A percentile compares a stretch with the other conserved stretches of the same genome.
phyloP scores from a whole-genome alignment of 2,113 vertebrate genomes.

The Halichoerus grypus region DNA sequence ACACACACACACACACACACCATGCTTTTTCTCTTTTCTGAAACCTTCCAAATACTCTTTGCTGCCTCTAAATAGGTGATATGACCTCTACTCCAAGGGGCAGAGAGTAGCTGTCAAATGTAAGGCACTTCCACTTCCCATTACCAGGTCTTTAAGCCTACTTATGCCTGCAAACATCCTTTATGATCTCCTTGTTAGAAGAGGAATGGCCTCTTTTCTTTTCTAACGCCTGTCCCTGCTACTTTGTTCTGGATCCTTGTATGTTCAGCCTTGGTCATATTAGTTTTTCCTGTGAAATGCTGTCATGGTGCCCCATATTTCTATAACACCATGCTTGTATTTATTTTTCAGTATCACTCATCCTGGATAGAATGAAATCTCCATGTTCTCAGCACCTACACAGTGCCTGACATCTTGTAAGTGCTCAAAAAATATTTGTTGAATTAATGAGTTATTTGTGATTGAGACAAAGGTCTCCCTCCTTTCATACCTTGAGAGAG shows the following conservation, averaged over 20 bases:
- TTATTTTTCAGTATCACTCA: neutral
- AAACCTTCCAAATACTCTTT: neutral
- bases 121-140: neutral
- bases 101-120: neutral
- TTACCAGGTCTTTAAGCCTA: neutral
- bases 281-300: neutral
- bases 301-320: neutral
- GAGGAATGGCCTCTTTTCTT: neutral
- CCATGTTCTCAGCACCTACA: neutral
- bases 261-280: neutral
- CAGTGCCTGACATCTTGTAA: neutral
- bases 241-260: neutral
- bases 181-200: neutral
- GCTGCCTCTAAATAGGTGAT: neutral
- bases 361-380: neutral
- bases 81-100: neutral
- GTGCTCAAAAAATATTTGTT: neutral
- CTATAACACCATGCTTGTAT: neutral
- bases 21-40: neutral
- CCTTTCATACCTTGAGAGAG: neutral
- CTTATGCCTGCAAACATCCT: neutral
- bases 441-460: neutral
- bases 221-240: neutral
- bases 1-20: rapidly evolving
- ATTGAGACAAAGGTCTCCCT: neutral